A percentile compares a stretch with the other conserved stretches of the same genome.
Evolutionary conservation across 2,888 invertebrate genomes (phyloP).

Genomic region (Phyto melanocephala): DNA sequence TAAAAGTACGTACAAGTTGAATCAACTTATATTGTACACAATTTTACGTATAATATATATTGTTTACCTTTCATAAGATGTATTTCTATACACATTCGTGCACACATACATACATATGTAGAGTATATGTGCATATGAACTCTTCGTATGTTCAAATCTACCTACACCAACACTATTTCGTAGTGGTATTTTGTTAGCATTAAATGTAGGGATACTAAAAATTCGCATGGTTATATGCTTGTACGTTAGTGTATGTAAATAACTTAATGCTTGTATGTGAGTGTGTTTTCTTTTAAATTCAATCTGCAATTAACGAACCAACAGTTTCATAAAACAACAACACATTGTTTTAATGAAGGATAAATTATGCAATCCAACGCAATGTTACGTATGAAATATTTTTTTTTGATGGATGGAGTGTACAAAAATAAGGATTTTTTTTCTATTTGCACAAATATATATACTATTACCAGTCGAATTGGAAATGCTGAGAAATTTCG

Average conservation of each 20-base stretch:
- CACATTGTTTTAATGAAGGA: constrained; percentile 52
- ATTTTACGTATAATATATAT: constrained; percentile 56
- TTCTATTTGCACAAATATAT: neutral
- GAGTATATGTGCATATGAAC: neutral
- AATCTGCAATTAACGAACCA: constrained; percentile 47
- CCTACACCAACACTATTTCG: neutral
- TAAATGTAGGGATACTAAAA: neutral
- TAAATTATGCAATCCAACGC: constrained; percentile 41
- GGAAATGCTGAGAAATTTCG: neutral
- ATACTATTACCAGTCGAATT: neutral
- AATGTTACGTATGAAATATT: constrained; percentile 28
- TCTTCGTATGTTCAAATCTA: neutral
- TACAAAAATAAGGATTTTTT: neutral
- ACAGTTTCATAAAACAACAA: constrained; percentile 47
- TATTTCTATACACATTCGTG: constrained; percentile 32
- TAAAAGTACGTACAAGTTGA: constrained; percentile 9
- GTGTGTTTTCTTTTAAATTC: constrained; percentile 27
- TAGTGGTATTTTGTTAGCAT: neutral
- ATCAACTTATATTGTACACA: constrained; percentile 3
- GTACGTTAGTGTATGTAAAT: too few species aligned
- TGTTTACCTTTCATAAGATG: constrained; percentile 50
- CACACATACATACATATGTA: constrained; percentile 24
- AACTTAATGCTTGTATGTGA: too few species aligned
- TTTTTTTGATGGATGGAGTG: neutral
- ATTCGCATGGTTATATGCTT: too few species aligned